Evolutionary conservation across 2,113 vertebrate species (phyloP).

Genomic region (Megalops atlanticus): DNA sequence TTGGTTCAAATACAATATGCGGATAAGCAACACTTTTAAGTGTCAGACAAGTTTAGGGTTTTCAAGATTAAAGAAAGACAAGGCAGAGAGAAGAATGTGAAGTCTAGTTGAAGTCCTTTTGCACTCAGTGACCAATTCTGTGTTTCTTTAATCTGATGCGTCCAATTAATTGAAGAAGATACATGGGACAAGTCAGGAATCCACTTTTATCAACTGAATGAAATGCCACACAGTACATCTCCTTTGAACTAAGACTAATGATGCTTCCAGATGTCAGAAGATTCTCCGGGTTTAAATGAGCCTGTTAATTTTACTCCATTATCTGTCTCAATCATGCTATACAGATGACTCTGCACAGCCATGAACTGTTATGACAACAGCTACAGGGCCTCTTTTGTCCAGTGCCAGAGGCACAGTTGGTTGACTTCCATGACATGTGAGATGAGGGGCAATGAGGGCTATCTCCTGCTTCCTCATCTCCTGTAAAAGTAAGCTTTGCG

Average conservation of each 20-base stretch:
- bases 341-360: not conserved
- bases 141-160: not conserved
- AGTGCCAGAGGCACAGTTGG: no score
- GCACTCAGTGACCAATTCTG: not conserved
- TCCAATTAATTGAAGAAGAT: not conserved
- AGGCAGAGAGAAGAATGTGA: no score
- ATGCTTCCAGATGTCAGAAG: not conserved
- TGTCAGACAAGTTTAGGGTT: no score
- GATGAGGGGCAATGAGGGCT: no score
- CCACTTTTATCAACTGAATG: not conserved
- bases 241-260: not conserved
- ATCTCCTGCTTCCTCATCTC: no score
- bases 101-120: not conserved
- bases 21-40: no score
- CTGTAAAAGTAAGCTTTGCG: not conserved
- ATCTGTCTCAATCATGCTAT: not conserved
- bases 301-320: not conserved
- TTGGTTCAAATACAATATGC: no score
- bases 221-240: not conserved
- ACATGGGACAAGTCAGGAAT: no score
- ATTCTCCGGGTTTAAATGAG: not conserved
- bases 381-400: no score
- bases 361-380: not conserved
- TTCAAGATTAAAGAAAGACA: not conserved
- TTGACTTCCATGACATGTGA: no score